Percentiles rank a stretch among this genome's conserved stretches.
These are phyloP conservation scores for Ceyx melanurus DNA, from an alignment of 2,113 vertebrate species.

Conservation along the genomic window DNA sequence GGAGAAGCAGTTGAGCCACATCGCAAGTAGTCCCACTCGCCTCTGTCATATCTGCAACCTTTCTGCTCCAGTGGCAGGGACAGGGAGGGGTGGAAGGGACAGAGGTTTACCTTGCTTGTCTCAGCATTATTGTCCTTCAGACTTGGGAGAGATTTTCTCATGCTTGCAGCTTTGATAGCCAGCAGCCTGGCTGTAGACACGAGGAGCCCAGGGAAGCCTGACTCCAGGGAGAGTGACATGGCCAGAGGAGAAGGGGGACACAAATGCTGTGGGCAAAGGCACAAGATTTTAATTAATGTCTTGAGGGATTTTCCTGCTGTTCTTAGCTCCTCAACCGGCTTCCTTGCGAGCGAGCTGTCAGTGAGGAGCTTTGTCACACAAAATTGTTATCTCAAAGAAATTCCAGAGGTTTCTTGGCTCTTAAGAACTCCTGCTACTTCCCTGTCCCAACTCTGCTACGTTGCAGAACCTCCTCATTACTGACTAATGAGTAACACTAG, in stretches of 20 bases:
- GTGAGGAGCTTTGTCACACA: not conserved
- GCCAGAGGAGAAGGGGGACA: not conserved
- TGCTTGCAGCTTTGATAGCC: not conserved
- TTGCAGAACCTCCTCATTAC: not conserved
- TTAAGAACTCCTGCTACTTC: not conserved
- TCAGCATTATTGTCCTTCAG: not conserved
- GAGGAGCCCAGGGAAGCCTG: not conserved
- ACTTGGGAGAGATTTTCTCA: not conserved
- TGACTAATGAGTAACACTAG: not conserved
- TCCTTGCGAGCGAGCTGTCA: not conserved
- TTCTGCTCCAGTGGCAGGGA: not conserved
- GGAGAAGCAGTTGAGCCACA: not conserved
- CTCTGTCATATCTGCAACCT: not conserved
- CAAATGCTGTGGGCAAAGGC: not conserved
- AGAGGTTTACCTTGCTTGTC: not conserved
- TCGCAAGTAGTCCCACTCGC: not conserved
- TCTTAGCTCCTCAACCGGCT: not conserved
- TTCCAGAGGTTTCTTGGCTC: not conserved
- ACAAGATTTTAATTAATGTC: not conserved
- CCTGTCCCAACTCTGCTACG: not conserved
- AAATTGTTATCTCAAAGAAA: not conserved
- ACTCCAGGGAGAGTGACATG: fast-evolving
- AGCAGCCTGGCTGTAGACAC: not conserved
- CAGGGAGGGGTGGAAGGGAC: not conserved
- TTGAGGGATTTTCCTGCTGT: not conserved